Conservation (phyloP, 2,888 invertebrate genomes). For the Drosophila subquinaria region DNA sequence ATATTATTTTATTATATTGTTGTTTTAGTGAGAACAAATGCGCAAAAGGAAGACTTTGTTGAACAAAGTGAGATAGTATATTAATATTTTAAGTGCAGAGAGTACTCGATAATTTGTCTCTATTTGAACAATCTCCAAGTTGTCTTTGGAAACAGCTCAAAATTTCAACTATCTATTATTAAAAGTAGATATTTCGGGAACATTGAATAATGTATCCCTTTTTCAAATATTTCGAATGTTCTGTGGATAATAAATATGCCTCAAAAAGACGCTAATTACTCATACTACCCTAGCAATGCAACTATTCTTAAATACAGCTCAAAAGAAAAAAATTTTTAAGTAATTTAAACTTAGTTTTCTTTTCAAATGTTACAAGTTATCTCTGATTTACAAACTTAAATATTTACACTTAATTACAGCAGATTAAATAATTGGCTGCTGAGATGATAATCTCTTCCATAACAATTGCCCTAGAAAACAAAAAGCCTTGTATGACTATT, state of each 20-base stretch:
- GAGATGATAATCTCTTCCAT: conserved; percentile 29
- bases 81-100: conserved; percentile 11
- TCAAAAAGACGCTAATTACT: background rate
- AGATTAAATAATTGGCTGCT: conserved; percentile 28
- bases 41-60: conserved; percentile 61
- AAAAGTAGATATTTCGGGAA: background rate
- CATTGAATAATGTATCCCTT: background rate
- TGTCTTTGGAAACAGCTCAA: conserved; percentile 11
- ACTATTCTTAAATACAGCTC: background rate
- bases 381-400: background rate
- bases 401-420: background rate
- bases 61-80: conserved; percentile 1
- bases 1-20: conserved; percentile 73
- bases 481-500: background rate
- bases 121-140: conserved; percentile 13
- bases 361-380: too few species aligned
- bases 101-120: conserved; percentile 5
- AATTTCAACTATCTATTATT: background rate
- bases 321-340: too few species aligned
- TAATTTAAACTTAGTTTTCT: too few species aligned
- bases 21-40: conserved; percentile 45
- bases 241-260: background rate
- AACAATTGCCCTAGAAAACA: conserved; percentile 13
- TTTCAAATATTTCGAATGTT: background rate
- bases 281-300: background rate